These are phyloP conservation scores for Lasioglossum baleicum DNA, from an alignment of 1,140 invertebrate genomes.

Conservation along the genomic window DNA sequence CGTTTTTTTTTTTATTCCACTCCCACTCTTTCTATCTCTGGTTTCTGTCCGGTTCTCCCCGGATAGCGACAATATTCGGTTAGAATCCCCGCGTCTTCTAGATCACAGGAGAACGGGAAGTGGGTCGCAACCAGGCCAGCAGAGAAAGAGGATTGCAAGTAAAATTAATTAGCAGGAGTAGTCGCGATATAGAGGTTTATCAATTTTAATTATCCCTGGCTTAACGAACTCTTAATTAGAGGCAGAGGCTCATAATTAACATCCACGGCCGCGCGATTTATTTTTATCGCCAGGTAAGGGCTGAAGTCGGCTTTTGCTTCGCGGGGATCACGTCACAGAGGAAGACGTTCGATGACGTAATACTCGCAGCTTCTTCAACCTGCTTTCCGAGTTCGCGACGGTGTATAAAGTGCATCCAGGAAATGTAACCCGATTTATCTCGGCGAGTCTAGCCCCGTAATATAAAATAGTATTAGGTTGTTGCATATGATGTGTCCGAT, in stretches of 20 bases:
- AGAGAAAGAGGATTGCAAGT: constrained; percentile 1
- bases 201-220: constrained; percentile 43
- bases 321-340: background rate
- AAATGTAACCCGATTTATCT: no score
- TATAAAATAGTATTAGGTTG: no score
- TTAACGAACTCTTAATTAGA: constrained; percentile 46
- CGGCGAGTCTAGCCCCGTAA: no score
- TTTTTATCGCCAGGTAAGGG: constrained; percentile 25
- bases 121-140: background rate
- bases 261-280: constrained; percentile 18
- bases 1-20: constrained; percentile 20
- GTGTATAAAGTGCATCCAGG: no score
- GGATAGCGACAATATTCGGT: no score
- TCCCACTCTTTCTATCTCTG: background rate
- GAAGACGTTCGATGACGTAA: background rate
- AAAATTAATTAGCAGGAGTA: constrained; percentile 34
- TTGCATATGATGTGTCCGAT: no score
- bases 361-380: background rate
- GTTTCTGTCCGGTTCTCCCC: no score
- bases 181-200: constrained; percentile 36
- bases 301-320: background rate
- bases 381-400: no score
- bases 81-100: no score
- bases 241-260: constrained; percentile 24
- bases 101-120: background rate